Evolutionary conservation across 1,140 invertebrate genomes (phyloP).

Genomic region (Laupala kohalensis): DNA sequence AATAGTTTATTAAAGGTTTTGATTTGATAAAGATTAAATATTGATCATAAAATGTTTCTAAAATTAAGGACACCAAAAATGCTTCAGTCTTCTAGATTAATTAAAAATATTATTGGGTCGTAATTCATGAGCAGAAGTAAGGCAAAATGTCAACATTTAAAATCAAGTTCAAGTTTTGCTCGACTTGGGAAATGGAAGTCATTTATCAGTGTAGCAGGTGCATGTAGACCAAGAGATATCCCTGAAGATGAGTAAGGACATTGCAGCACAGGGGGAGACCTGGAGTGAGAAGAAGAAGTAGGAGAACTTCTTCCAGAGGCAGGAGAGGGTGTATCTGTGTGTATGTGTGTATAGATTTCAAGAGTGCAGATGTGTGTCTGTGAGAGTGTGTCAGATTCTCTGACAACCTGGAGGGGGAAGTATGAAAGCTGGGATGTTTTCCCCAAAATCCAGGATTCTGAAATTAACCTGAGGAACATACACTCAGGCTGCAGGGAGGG

Average conservation of each 20-base stretch:
- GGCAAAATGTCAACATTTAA: too few species aligned
- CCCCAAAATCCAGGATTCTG: neutral
- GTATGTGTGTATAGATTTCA: too few species aligned
- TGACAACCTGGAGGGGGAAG: neutral
- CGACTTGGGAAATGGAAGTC: neutral
- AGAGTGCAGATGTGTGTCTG: neutral
- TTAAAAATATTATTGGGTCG: too few species aligned
- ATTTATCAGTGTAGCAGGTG: neutral
- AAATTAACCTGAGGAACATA: neutral
- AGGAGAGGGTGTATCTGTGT: neutral
- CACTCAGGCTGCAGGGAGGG: neutral
- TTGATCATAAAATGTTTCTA: too few species aligned
- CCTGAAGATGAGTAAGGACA: neutral
- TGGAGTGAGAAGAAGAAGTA: neutral
- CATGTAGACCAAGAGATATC: neutral
- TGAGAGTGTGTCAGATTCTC: neutral
- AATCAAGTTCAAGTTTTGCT: too few species aligned
- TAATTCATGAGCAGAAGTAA: too few species aligned
- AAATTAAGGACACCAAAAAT: too few species aligned
- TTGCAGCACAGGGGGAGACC: neutral
- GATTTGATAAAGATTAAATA: too few species aligned
- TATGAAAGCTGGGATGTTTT: neutral
- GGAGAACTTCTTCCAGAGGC: too few species aligned
- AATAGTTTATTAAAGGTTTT: too few species aligned
- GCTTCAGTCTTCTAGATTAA: too few species aligned